Base-by-base conservation (phyloP, 53 echinoderm and acorn worm species). In the Hippasteria phrygiana region DNA sequence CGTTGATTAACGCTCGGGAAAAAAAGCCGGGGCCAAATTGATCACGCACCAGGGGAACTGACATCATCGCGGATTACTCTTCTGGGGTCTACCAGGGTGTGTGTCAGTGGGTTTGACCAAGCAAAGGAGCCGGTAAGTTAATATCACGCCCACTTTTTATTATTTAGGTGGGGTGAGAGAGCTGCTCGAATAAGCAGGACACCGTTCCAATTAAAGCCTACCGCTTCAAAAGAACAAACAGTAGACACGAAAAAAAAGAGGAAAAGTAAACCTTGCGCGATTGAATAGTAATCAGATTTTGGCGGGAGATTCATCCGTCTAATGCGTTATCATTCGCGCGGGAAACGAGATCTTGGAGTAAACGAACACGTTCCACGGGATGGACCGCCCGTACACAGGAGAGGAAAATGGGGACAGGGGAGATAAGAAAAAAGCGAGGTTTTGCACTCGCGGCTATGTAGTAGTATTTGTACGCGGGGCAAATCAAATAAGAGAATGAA, bases 251-350 rank as follows among this genome's bases (percentile, higher is more conserved):
- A n/a, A 7, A 31, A 67, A 36, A 28, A 18, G 36, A 1, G 13
- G 36, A 36, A 65, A 14, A 36, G 69, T 7, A 83, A 43, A 65
- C 14, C 62, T 16, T 33, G 46, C 67, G 53, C 54, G 71, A 85
- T 71, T 85, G 85, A 85, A 85, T 85, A 69, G 24, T 85, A 85
- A 85, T 85, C 69, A 71, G 71, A 71, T 85, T 84, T 70, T 85
- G 85, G 85, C 70, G 85, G 85, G 85, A 85, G 48, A 36, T 71
- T 85, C 85, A 85, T 85, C 85, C 85, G 71, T 50, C 53, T 71
- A 70, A 85, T 85, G 85, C 85, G 70, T 43, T 43, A 81, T 50
- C 45, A 48, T 71, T 71, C 70, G 71, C 59, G 63, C 42, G 43
- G 81, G 43, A 81, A 54, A 63, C 63, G 64, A 59, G 64, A 17